Percentiles rank a stretch among this genome's conserved stretches.
These are phyloP conservation scores for Dicyrtoma fusca DNA, from an alignment of 2,888 invertebrate species.

Conservation along the genomic window DNA sequence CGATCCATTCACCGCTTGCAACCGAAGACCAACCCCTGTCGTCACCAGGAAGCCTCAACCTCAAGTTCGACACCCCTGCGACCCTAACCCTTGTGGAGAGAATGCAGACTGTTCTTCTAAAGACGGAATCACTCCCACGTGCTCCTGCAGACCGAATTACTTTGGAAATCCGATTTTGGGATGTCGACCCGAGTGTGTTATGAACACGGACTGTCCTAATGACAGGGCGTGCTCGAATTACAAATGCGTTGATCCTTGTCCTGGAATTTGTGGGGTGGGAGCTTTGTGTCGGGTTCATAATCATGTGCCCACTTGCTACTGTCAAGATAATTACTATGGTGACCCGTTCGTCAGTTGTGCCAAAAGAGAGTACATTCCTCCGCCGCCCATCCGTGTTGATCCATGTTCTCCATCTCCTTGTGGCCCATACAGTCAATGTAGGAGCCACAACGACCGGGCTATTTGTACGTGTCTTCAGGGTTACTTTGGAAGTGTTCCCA, in stretches of 20 bases:
- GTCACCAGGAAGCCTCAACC: conserved; percentile 8
- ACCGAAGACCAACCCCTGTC: conserved; percentile 64
- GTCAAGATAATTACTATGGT: conserved; percentile 68
- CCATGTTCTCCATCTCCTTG: conserved; percentile 64
- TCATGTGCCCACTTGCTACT: conserved; percentile 62
- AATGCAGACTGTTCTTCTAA: conserved; percentile 56
- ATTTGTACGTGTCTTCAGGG: conserved; percentile 72
- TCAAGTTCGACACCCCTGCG: conserved; percentile 44
- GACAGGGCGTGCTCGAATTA: conserved; percentile 59
- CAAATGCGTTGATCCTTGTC: conserved; percentile 58
- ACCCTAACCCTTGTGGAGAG: conserved; percentile 49
- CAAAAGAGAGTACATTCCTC: conserved; percentile 53
- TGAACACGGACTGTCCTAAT: conserved; percentile 63
- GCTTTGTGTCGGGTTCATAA: conserved; percentile 58
- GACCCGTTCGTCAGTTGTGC: conserved; percentile 70
- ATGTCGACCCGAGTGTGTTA: conserved; percentile 81
- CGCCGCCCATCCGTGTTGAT: conserved; percentile 58
- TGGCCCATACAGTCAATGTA: conserved; percentile 71
- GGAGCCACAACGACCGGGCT: conserved; percentile 66
- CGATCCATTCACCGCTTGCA: conserved; percentile 78
- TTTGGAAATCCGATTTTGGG: conserved; percentile 63
- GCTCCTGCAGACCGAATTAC: conserved; percentile 67
- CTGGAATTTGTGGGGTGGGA: conserved; percentile 57
- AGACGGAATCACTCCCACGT: conserved; percentile 62
- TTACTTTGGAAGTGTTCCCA: conserved; percentile 74